phyloP scores from a whole-genome alignment of 2,888 invertebrate species.

The Epistrophe eligans region DNA sequence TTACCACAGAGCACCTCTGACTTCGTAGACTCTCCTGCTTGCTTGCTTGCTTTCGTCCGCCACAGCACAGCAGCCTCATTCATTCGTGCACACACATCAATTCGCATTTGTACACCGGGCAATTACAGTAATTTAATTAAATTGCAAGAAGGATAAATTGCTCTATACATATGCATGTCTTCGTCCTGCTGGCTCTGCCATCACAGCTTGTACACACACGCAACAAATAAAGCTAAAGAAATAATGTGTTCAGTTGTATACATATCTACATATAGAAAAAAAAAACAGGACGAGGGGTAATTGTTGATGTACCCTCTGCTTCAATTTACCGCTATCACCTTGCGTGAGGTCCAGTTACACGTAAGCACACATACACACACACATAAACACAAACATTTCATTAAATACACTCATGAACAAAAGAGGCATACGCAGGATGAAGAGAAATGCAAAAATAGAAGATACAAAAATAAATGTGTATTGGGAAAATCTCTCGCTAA shows the following conservation, averaged over 20 bases:
- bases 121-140: slow-evolving; percentile 77
- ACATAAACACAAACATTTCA: background rate
- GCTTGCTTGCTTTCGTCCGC: background rate
- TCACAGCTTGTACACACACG: slow-evolving; percentile 26
- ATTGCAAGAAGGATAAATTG: slow-evolving; percentile 76
- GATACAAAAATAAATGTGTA: slow-evolving; percentile 41
- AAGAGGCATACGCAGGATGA: slow-evolving; percentile 41
- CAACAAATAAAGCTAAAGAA: slow-evolving; percentile 65
- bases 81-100: slow-evolving; percentile 76
- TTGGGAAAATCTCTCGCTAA: slow-evolving; percentile 59
- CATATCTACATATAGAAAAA: background rate
- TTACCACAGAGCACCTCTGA: slow-evolving; percentile 59
- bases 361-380: slow-evolving; percentile 10
- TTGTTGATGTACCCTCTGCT: slow-evolving; percentile 73
- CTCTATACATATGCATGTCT: slow-evolving; percentile 69
- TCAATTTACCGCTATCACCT: slow-evolving; percentile 76
- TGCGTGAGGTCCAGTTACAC: slow-evolving; percentile 73
- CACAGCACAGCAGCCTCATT: slow-evolving; percentile 61
- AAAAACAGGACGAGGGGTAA: slow-evolving; percentile 54
- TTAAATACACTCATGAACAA: slow-evolving; percentile 13
- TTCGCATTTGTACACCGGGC: slow-evolving; percentile 76
- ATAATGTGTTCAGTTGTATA: slow-evolving; percentile 53
- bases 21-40: slow-evolving; percentile 4
- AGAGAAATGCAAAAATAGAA: slow-evolving; percentile 66
- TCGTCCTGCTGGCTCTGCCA: slow-evolving; percentile 4